Conservation (phyloP, 2,888 invertebrate species). For the Machimus rusticus region DNA sequence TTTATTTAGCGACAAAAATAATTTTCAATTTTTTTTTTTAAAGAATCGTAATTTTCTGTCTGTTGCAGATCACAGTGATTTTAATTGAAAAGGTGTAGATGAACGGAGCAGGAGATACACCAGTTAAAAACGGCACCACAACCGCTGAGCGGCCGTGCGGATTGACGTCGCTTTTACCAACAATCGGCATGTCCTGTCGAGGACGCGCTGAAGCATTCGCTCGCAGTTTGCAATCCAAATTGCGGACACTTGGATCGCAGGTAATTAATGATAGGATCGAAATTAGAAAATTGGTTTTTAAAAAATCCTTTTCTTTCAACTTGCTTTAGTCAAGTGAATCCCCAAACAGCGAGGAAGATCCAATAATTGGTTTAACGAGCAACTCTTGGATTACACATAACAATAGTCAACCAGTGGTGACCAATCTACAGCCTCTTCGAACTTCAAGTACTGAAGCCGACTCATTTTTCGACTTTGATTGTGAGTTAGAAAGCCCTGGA, state of each 20-base stretch:
- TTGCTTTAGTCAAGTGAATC: conserved; percentile 56
- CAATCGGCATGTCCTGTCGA: conserved; percentile 74
- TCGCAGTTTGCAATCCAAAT: conserved; percentile 75
- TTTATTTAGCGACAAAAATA: conserved; percentile 25
- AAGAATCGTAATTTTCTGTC: conserved; percentile 14
- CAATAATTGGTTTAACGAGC: conserved; percentile 56
- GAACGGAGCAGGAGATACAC: conserved; percentile 61
- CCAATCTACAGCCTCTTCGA: conserved; percentile 65
- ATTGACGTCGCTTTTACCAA: conserved; percentile 72
- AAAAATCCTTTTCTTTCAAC: conserved; percentile 33
- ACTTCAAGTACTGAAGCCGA: conserved; percentile 63
- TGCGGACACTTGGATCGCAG: conserved; percentile 70
- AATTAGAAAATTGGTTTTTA: not conserved
- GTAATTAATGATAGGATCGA: not conserved
- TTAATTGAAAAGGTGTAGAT: conserved; percentile 54
- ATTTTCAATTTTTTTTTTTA: not conserved
- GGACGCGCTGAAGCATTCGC: conserved; percentile 84
- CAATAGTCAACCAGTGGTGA: conserved; percentile 59
- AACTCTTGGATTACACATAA: conserved; percentile 60
- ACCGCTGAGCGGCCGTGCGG: conserved; percentile 70
- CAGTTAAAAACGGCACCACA: conserved; percentile 57
- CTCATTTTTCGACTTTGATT: conserved; percentile 71
- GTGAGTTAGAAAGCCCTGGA: conserved; percentile 72
- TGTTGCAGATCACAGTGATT: not conserved
- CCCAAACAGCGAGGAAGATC: conserved; percentile 56